phyloP scores from a whole-genome alignment of 1,140 invertebrate species.

The Nasonia giraulti region DNA sequence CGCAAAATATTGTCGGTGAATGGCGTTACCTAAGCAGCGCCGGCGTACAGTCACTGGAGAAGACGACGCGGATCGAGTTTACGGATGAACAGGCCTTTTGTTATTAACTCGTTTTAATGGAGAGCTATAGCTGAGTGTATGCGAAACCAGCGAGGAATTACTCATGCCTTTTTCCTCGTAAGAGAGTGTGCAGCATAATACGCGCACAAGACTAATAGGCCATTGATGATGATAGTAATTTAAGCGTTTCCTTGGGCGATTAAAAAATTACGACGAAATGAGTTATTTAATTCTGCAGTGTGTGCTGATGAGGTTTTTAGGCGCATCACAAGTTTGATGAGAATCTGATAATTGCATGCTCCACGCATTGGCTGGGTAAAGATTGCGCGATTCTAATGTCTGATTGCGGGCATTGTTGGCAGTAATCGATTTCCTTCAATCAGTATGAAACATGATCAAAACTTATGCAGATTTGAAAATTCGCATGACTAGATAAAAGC shows the following conservation, averaged over 20 bases:
- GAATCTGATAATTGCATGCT: neutral
- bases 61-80: neutral
- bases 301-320: neutral
- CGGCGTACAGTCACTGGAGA: no score
- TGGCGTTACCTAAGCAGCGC: neutral
- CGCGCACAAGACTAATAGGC: neutral
- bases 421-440: neutral
- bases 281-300: neutral
- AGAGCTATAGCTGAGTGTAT: neutral
- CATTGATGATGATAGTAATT: neutral
- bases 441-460: no score
- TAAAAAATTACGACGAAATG: slow-evolving; percentile 3
- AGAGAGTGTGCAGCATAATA: neutral
- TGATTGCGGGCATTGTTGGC: neutral
- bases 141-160: neutral
- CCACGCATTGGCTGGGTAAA: no score
- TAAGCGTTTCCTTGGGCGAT: neutral
- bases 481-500: no score
- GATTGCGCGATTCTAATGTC: neutral
- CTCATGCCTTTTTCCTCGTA: neutral
- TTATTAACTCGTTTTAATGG: neutral
- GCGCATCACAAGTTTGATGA: neutral
- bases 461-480: no score
- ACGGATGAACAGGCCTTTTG: neutral
- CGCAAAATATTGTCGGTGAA: neutral